Conservation (phyloP, 1,140 invertebrate genomes). For the Zaprionus ghesquierei region DNA sequence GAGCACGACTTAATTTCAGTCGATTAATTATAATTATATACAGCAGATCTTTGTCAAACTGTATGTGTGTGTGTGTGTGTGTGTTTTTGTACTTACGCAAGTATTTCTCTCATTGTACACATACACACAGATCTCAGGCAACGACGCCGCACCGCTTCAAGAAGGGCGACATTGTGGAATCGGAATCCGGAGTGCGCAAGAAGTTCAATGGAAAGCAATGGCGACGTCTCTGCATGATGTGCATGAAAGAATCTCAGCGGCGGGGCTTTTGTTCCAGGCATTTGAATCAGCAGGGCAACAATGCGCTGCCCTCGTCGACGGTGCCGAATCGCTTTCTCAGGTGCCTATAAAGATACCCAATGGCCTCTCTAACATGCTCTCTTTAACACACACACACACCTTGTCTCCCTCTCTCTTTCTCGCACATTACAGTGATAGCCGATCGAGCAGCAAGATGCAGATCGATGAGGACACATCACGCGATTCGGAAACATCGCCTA, state of each 20-base stretch:
- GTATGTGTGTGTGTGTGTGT: not conserved
- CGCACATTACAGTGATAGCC: constrained; percentile 77
- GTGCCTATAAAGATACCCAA: constrained; percentile 38
- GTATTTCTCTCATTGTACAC: too few species aligned
- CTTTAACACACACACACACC: not conserved
- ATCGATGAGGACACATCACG: constrained; percentile 95
- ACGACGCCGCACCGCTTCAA: constrained; percentile 98
- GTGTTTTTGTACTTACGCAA: not conserved
- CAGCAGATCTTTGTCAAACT: not conserved
- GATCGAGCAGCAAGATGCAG: constrained; percentile 84
- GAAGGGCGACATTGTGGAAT: constrained; percentile 98
- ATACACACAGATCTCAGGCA: constrained; percentile 91
- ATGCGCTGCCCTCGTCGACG: constrained; percentile 71
- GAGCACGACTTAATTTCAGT: constrained; percentile 15
- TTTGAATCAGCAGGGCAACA: constrained; percentile 87
- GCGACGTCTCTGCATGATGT: constrained; percentile 94
- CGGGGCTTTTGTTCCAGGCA: constrained; percentile 98
- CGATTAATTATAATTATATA: constrained; percentile 28
- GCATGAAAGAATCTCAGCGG: constrained; percentile 98
- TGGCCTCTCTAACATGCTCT: not conserved
- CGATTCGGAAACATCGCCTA: constrained; percentile 93
- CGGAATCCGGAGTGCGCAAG: constrained; percentile 97
- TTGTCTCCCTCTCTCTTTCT: not conserved
- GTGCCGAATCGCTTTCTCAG: constrained; percentile 76
- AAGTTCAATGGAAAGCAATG: constrained; percentile 99